Evolutionary conservation across 2,797 vertebrate genomes (phyloP).

Genomic region (Sphaeramia orbicularis): DNA sequence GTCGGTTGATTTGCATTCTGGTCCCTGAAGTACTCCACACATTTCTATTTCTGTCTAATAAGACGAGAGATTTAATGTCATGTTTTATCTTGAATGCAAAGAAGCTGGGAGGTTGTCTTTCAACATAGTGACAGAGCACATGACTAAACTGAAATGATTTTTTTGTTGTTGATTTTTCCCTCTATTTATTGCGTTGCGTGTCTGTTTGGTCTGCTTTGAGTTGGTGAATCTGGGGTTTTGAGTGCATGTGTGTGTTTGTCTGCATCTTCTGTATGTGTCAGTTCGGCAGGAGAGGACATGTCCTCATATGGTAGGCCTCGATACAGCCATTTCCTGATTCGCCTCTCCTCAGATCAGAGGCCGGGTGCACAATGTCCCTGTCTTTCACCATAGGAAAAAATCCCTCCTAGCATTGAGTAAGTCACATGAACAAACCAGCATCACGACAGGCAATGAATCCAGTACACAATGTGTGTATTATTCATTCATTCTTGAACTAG

Average conservation of each 20-base stretch:
- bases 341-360: conserved; percentile 38
- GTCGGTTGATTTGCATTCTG: conserved; percentile 46
- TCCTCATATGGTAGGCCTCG: conserved; percentile 40
- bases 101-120: conserved; percentile 28
- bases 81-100: conserved; percentile 32
- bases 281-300: conserved; percentile 46
- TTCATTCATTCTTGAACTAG: conserved; percentile 53
- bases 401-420: conserved; percentile 54
- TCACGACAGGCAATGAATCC: conserved; percentile 47
- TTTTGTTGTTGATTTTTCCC: conserved; percentile 20
- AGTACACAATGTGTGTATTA: conserved; percentile 63
- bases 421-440: conserved; percentile 64
- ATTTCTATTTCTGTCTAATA: conserved; percentile 10
- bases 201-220: conserved; percentile 43
- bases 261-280: conserved; percentile 39
- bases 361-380: conserved; percentile 40
- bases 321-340: conserved; percentile 50
- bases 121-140: conserved; percentile 31
- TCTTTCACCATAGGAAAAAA: conserved; percentile 55
- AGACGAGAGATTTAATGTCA: conserved; percentile 22
- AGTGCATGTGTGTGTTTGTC: conserved; percentile 28
- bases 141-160: conserved; percentile 32
- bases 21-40: conserved; percentile 26
- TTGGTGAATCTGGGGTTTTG: conserved; percentile 34
- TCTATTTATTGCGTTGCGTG: conserved; percentile 74